Base-by-base conservation (phyloP, 2,113 vertebrate genomes). In the Sinocyclocheilus rhinocerous region DNA sequence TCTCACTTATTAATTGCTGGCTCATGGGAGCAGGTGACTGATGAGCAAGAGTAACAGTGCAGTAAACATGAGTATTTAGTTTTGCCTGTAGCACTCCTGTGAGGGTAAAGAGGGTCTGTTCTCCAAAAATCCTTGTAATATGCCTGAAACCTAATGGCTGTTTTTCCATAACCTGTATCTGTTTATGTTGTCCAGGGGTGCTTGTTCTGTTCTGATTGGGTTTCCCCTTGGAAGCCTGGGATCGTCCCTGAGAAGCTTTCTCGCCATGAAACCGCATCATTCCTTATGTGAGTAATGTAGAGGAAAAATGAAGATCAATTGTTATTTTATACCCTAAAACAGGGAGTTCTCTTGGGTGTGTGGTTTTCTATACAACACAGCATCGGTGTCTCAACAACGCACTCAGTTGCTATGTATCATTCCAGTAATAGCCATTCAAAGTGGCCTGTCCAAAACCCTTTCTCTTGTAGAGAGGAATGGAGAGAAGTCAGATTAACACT, bases 271-370 rank as follows among this genome's bases (percentile, higher is more conserved):
- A 48, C 36, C 36, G 50, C 78, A 83, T 22, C 15, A 82, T 78
- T 87, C 87, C 83, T 73, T 76, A 67, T 2, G 8, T 45, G 63
- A 83, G 85, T 55, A 83, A 84, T 67, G 57, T n/a, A 6, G 67
- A 65, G 65, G 70, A 65, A 33, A 85, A 73, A 77, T 42, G 13
- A 33, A 4, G 57, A 82, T 84, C 76, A 20, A 72, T 39, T 81
- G 85, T 61, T 82, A n/a, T 67, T 65, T 65, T 39, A 86, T 75
- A 39, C 81, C 29, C 39, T 36, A 13, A 85, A 70, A 52, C 7
- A 22, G 48, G 52, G 48, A 36, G 75, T 87, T 79, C 83, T 82
- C 83, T n/a, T 50, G 78, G 61, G 88, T 82, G 78, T 83, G 85
- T 36, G 88, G 63, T 79, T 79, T 26, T 83, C 72, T 45, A 72